phyloP scores from a whole-genome alignment of 2,888 invertebrate species.

The Dolichomitus sp. region DNA sequence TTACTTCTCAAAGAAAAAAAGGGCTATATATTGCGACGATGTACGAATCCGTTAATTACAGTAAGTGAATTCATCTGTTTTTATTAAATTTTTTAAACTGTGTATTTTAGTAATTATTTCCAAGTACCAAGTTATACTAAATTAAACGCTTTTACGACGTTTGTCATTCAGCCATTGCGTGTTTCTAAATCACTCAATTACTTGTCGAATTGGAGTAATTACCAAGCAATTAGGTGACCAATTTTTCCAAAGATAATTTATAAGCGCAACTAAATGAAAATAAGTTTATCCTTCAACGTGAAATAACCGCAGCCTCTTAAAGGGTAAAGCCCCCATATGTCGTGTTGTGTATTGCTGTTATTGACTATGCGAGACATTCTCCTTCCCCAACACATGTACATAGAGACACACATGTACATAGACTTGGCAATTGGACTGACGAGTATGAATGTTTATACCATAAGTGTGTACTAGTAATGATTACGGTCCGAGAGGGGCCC shows the following conservation, averaged over 20 bases:
- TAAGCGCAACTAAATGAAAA: not conserved
- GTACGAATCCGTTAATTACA: too few species aligned
- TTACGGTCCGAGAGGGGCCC: not conserved
- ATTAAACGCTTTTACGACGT: not conserved
- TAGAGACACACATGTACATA: not conserved
- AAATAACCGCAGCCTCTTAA: not conserved
- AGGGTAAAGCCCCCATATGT: slow-evolving; percentile 2
- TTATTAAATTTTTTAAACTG: not conserved
- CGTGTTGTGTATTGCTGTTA: slow-evolving; percentile 9
- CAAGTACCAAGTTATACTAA: not conserved
- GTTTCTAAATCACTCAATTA: not conserved
- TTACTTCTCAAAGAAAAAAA: not conserved
- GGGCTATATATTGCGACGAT: too few species aligned
- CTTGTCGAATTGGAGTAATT: not conserved
- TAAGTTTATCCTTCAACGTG: not conserved
- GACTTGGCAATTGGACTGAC: not conserved
- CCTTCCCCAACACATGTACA: not conserved
- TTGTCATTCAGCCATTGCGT: not conserved
- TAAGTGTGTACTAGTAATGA: not conserved
- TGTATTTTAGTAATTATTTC: not conserved
- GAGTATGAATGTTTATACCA: not conserved
- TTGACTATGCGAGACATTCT: slow-evolving; percentile 22
- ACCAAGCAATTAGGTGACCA: not conserved
- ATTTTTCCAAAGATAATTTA: not conserved
- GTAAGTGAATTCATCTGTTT: too few species aligned